Percentiles rank a stretch among this genome's conserved stretches.
Evolutionary conservation across 2,888 invertebrate genomes (phyloP).

Genomic region (Pelosia muscerda): DNA sequence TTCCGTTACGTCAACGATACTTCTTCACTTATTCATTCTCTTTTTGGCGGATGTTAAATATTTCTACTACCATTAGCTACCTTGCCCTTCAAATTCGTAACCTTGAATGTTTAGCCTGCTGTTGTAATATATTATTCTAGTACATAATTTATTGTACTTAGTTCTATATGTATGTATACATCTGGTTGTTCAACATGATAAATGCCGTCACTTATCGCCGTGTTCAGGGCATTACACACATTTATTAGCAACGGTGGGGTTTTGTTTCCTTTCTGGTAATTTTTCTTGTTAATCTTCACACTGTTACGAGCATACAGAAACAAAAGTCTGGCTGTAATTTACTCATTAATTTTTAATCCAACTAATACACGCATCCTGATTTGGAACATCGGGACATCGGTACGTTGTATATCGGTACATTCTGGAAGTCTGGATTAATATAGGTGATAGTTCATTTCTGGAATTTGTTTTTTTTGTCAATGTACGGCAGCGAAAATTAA

Average conservation of each 20-base stretch:
- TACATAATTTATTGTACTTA: not conserved
- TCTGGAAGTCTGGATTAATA: too few relatives aligned
- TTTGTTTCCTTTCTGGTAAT: constrained; percentile 34
- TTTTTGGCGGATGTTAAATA: not conserved
- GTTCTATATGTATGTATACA: not conserved
- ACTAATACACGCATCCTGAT: too few relatives aligned
- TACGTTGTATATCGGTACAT: too few relatives aligned
- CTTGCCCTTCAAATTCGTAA: not conserved
- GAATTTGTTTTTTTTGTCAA: too few relatives aligned
- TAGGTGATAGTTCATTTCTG: too few relatives aligned
- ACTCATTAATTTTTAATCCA: not conserved
- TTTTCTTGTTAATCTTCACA: constrained; percentile 29
- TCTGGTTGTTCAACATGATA: constrained; percentile 31
- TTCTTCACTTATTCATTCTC: too few relatives aligned
- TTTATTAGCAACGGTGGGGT: constrained; percentile 30
- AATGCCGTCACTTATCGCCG: constrained; percentile 38
- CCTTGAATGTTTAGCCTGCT: not conserved
- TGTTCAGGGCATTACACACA: constrained; percentile 46
- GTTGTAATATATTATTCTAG: not conserved
- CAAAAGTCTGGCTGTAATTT: not conserved
- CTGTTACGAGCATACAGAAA: constrained; percentile 7
- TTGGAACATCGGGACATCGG: too few relatives aligned
- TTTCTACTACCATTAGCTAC: not conserved
- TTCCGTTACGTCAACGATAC: too few relatives aligned
- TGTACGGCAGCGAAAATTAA: too few relatives aligned